phyloP scores from a whole-genome alignment of 2,113 vertebrate genomes.

The Oreotrochilus melanogaster region DNA sequence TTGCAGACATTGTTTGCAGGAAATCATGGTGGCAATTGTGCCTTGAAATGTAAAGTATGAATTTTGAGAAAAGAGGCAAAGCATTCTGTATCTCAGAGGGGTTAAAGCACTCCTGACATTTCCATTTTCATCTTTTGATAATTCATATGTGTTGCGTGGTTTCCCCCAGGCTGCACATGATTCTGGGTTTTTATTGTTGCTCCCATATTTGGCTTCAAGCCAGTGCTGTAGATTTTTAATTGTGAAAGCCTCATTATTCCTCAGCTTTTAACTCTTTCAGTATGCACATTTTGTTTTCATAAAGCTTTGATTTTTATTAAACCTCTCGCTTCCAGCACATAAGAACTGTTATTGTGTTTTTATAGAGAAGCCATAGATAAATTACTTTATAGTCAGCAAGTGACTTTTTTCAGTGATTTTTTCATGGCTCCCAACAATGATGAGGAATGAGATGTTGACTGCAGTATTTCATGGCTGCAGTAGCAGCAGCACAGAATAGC shows the following conservation, averaged over 20 bases:
- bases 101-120: neutral
- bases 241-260: slow-evolving; percentile 61
- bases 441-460: slow-evolving; percentile 48
- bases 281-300: neutral
- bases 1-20: neutral
- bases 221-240: neutral
- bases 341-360: slow-evolving; percentile 42
- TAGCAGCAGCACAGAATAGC: slow-evolving; percentile 36
- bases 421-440: slow-evolving; percentile 46
- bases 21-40: neutral
- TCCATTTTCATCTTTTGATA: slow-evolving; percentile 11
- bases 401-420: slow-evolving; percentile 40
- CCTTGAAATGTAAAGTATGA: neutral
- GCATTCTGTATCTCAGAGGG: neutral
- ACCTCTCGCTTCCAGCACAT: neutral
- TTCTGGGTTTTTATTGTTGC: slow-evolving; percentile 24
- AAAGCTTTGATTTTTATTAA: slow-evolving; percentile 66
- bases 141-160: neutral
- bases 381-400: slow-evolving; percentile 7
- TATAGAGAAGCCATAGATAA: slow-evolving; percentile 44
- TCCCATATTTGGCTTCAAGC: slow-evolving; percentile 50
- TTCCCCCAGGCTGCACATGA: neutral
- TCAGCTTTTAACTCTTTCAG: slow-evolving; percentile 45
- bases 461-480: slow-evolving; percentile 43
- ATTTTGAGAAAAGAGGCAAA: slow-evolving; percentile 5